Percentiles rank a stretch among this genome's conserved stretches.
These are phyloP conservation scores for Macrocentrus cingulum DNA, from an alignment of 1,140 invertebrate genomes.

Conservation along the genomic window DNA sequence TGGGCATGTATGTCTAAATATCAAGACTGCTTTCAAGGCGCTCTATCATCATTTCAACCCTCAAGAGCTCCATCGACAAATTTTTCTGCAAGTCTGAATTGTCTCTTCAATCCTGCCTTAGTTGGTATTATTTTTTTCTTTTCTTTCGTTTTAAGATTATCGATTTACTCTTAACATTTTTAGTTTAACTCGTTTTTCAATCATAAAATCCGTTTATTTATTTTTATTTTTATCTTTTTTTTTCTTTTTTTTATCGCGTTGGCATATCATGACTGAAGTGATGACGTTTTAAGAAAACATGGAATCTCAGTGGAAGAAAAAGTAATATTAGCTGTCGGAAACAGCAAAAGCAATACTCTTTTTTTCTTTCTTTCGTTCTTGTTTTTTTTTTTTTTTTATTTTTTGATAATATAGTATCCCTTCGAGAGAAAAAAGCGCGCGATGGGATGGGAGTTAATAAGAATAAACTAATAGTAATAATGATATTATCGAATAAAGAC, in stretches of 20 bases:
- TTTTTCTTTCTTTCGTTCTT: slow-evolving; percentile 5
- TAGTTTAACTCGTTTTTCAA: not conserved
- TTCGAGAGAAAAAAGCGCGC: not conserved
- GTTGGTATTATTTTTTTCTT: slow-evolving; percentile 5
- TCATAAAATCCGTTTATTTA: not conserved
- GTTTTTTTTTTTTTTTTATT: not conserved
- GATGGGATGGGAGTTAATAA: not conserved
- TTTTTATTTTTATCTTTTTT: not conserved
- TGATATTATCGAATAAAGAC: slow-evolving; percentile 6
- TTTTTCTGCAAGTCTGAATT: slow-evolving; percentile 22
- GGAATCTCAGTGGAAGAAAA: not conserved
- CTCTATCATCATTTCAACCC: not conserved
- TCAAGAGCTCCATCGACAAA: not conserved
- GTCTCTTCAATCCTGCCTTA: slow-evolving; percentile 2
- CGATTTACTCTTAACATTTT: slow-evolving; percentile 5
- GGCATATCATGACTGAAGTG: not conserved
- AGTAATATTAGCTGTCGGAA: not conserved
- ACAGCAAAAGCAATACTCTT: slow-evolving; percentile 26
- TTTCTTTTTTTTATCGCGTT: not conserved
- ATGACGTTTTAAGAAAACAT: not conserved
- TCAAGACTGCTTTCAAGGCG: not conserved
- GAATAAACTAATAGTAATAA: slow-evolving; percentile 2
- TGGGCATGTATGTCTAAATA: slow-evolving; percentile 83
- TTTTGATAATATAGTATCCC: not conserved
- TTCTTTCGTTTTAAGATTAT: not conserved